These are phyloP conservation scores for Regulus satrapa DNA, from an alignment of 2,113 vertebrate genomes.

Conservation along the genomic window DNA sequence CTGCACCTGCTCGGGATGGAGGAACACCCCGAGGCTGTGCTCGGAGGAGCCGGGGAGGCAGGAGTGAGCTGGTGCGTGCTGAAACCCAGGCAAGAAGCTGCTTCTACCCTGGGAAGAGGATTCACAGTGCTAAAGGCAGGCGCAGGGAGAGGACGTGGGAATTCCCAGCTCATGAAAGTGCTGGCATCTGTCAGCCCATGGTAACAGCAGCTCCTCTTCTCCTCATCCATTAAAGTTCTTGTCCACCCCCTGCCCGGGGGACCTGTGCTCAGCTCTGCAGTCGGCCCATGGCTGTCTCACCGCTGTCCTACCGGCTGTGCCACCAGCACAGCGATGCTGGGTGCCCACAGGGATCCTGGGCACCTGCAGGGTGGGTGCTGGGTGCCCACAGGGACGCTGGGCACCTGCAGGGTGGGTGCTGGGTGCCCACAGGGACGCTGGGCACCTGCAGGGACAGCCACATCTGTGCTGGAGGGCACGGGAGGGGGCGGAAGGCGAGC, in stretches of 20 bases:
- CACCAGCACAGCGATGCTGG: accelerated
- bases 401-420: not conserved
- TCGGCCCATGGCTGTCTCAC: accelerated
- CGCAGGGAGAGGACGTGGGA: not conserved
- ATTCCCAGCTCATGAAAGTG: not conserved
- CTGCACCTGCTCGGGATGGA: accelerated
- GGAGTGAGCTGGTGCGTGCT: not conserved
- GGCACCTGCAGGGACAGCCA: accelerated
- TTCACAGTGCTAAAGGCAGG: not conserved
- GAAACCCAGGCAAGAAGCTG: not conserved
- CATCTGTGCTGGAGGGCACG: accelerated
- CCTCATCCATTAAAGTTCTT: not conserved
- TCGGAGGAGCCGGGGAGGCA: not conserved
- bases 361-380: not conserved
- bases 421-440: too few species aligned
- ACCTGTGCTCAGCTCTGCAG: not conserved
- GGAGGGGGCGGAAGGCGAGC: not conserved
- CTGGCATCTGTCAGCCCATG: not conserved
- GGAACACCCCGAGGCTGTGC: not conserved
- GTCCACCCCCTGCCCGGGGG: not conserved
- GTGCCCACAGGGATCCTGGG: accelerated
- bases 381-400: not conserved
- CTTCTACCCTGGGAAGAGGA: not conserved
- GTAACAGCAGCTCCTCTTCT: not conserved
- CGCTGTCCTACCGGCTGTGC: not conserved